A percentile compares a stretch with the other conserved stretches of the same genome.
Evolutionary conservation across 2,888 invertebrate species (phyloP).

Genomic region (Chirona hameri): DNA sequence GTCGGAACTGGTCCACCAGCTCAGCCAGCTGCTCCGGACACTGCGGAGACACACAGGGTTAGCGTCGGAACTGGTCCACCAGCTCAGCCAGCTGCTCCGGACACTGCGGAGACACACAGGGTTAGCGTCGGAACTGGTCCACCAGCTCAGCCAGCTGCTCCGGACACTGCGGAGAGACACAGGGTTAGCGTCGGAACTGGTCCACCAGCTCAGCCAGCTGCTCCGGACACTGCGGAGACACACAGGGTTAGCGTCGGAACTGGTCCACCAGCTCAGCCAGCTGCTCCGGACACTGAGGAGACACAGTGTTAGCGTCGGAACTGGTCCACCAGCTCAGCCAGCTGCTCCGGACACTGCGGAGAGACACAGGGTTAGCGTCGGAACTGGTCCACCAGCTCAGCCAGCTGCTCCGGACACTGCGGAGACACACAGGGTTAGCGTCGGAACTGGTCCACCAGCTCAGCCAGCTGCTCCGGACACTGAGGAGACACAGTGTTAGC

Average conservation of each 20-base stretch:
- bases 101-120: too few relatives aligned
- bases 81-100: too few relatives aligned
- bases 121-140: slow-evolving; percentile 34
- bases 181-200: slow-evolving; percentile 37
- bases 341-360: too few relatives aligned
- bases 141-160: slow-evolving; percentile 33
- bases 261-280: slow-evolving; percentile 34
- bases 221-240: slow-evolving; percentile 30
- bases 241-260: slow-evolving; percentile 32
- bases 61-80: too few relatives aligned
- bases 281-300: slow-evolving; percentile 28
- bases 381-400: slow-evolving; percentile 34
- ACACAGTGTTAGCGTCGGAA: too few relatives aligned
- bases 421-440: background rate
- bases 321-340: too few relatives aligned
- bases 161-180: slow-evolving; percentile 29
- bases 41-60: background rate
- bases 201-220: slow-evolving; percentile 33
- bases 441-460: slow-evolving; percentile 34
- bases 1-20: slow-evolving; percentile 34
- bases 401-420: slow-evolving; percentile 32
- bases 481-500: background rate
- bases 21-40: slow-evolving; percentile 30
- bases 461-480: slow-evolving; percentile 30
- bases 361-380: slow-evolving; percentile 27